These are phyloP conservation scores for Epinotia ramella DNA, from an alignment of 2,888 invertebrate genomes.

Conservation along the genomic window DNA sequence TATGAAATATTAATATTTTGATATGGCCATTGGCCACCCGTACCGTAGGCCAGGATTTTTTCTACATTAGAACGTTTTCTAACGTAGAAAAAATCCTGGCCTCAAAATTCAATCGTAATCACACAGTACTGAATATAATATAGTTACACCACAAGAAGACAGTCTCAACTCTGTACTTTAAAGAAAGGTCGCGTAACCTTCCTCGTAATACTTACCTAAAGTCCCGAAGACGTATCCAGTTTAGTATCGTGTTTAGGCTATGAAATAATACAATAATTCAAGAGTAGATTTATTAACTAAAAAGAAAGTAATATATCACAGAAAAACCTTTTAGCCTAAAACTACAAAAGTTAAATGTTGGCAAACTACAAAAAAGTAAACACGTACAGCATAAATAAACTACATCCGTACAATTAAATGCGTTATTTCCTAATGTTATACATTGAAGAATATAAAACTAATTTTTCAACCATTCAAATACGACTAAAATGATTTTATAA, in stretches of 20 bases:
- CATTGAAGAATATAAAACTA: background rate
- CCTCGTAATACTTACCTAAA: too few species aligned
- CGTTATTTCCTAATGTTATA: background rate
- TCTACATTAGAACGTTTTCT: too few species aligned
- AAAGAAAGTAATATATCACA: conserved; percentile 43
- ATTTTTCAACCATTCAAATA: background rate
- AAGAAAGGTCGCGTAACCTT: too few species aligned
- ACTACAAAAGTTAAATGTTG: conserved; percentile 17
- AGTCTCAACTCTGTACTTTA: too few species aligned
- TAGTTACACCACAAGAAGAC: too few species aligned
- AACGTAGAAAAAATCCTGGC: background rate
- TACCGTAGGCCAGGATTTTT: too few species aligned
- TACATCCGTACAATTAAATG: conserved; percentile 7
- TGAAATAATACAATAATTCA: conserved; percentile 15
- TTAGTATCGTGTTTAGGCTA: background rate
- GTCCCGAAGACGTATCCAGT: too few species aligned
- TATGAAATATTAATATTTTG: background rate
- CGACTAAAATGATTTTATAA: background rate
- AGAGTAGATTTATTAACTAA: conserved; percentile 27
- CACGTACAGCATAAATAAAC: background rate
- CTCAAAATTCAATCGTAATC: too few species aligned
- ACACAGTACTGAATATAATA: too few species aligned
- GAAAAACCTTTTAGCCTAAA: conserved; percentile 32
- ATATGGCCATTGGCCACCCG: background rate
- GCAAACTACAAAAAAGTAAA: conserved; percentile 10